These are phyloP conservation scores for Petaurus breviceps DNA, from an alignment of 2,113 vertebrate species.

Conservation along the genomic window DNA sequence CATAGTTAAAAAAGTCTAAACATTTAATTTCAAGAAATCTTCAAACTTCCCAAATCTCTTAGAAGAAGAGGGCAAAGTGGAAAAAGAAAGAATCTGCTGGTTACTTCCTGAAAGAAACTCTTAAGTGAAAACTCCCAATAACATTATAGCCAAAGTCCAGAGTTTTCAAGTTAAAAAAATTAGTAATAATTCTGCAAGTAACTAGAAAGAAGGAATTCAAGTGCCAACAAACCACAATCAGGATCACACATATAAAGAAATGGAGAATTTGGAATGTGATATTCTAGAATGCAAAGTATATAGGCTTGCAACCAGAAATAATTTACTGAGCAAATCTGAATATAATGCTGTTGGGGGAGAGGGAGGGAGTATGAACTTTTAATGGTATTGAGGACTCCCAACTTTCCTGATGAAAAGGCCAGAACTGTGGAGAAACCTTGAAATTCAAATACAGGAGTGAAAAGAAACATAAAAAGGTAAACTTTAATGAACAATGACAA, in stretches of 20 bases:
- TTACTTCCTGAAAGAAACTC: neutral
- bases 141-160: neutral
- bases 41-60: neutral
- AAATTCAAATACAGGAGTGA: too few relatives aligned
- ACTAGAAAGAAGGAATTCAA: neutral
- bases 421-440: too few relatives aligned
- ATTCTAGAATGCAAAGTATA: neutral
- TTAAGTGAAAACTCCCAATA: neutral
- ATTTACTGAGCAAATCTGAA: neutral
- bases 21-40: neutral
- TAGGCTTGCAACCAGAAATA: neutral
- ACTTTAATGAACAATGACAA: too few relatives aligned
- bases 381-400: neutral
- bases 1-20: neutral
- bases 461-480: too few relatives aligned
- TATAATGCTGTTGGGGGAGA: neutral
- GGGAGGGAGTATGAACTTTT: neutral
- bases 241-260: neutral
- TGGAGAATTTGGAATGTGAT: neutral
- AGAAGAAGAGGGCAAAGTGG: neutral
- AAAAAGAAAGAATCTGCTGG: neutral
- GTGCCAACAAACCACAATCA: neutral
- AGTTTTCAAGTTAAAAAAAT: neutral
- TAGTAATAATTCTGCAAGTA: neutral
- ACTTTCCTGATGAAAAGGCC: neutral